These are phyloP conservation scores for Epirrita christyi DNA, from an alignment of 2,888 invertebrate species.

Conservation along the genomic window DNA sequence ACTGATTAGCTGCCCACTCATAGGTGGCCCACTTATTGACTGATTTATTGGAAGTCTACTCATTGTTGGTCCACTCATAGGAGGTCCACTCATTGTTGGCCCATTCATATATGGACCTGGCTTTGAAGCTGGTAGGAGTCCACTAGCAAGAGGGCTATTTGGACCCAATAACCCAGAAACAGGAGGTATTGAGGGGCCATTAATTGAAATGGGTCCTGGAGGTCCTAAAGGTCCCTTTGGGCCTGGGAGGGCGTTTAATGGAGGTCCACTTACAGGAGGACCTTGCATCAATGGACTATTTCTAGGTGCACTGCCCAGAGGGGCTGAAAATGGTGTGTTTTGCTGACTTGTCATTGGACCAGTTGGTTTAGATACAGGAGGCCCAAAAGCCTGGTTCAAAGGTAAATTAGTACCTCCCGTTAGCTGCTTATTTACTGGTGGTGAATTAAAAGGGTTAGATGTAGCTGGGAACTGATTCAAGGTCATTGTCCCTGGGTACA, in stretches of 20 bases:
- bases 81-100: conserved; percentile 26
- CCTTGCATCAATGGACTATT: conserved; percentile 62
- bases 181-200: conserved; percentile 50
- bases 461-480: conserved; percentile 47
- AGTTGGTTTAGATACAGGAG: conserved; percentile 30
- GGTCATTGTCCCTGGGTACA: conserved; percentile 30
- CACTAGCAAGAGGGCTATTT: conserved; percentile 35
- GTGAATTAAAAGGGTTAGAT: conserved; percentile 49
- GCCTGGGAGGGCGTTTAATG: conserved; percentile 38
- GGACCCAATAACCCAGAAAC: conserved; percentile 38
- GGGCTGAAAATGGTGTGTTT: conserved; percentile 54
- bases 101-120: conserved; percentile 28
- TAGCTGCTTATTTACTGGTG: conserved; percentile 27
- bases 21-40: conserved; percentile 12
- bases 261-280: conserved; percentile 50
- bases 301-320: conserved; percentile 51
- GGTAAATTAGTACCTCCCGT: conserved; percentile 23
- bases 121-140: conserved; percentile 32
- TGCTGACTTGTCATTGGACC: conserved; percentile 53
- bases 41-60: conserved; percentile 16
- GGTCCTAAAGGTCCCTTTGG: conserved; percentile 33
- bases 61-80: conserved; percentile 17
- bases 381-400: conserved; percentile 29
- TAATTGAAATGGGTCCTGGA: conserved; percentile 45
- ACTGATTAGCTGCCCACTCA: conserved; percentile 34